Percentiles rank a stretch among this genome's conserved stretches.
phyloP scores from a whole-genome alignment of 1,140 invertebrate species.

The Heliothis virescens region DNA sequence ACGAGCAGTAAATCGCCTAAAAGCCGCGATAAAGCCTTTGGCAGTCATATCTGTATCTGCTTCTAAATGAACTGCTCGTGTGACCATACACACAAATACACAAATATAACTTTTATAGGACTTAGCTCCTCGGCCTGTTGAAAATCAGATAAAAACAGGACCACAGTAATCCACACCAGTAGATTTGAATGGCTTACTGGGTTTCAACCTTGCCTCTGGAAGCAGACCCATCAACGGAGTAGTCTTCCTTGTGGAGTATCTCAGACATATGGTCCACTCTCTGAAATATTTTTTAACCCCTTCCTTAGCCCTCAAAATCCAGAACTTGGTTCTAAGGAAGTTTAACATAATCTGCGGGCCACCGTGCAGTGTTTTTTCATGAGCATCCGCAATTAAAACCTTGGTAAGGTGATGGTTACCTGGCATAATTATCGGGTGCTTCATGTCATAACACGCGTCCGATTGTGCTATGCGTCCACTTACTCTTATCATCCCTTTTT shows the following conservation, averaged over 20 bases:
- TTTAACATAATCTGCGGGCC: conserved; percentile 45
- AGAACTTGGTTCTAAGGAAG: conserved; percentile 30
- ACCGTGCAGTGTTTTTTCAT: conserved; percentile 42
- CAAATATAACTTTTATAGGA: conserved; percentile 56
- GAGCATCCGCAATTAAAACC: conserved; percentile 39
- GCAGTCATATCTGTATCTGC: conserved; percentile 46
- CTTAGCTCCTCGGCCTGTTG: conserved; percentile 51
- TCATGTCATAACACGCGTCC: conserved; percentile 25
- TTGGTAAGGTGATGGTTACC: conserved; percentile 28
- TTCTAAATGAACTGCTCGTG: conserved; percentile 50
- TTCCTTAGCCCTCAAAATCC: conserved; percentile 15
- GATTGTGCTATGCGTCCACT: conserved; percentile 51
- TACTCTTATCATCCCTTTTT: conserved; percentile 54
- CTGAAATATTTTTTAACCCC: conserved; percentile 36
- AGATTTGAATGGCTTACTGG: conserved; percentile 47
- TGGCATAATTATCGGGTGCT: conserved; percentile 53
- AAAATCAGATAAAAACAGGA: conserved; percentile 52
- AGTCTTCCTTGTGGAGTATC: conserved; percentile 22
- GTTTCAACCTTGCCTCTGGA: conserved; percentile 36
- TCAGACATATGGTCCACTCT: conserved; percentile 43
- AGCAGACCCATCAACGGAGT: conserved; percentile 50
- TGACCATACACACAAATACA: conserved; percentile 51
- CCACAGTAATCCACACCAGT: conserved; percentile 53
- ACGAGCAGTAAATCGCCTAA: conserved; percentile 47
- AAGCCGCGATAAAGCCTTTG: conserved; percentile 52